Evolutionary conservation across 2,113 vertebrate genomes (phyloP).

Genomic region (Suncus etruscus): DNA sequence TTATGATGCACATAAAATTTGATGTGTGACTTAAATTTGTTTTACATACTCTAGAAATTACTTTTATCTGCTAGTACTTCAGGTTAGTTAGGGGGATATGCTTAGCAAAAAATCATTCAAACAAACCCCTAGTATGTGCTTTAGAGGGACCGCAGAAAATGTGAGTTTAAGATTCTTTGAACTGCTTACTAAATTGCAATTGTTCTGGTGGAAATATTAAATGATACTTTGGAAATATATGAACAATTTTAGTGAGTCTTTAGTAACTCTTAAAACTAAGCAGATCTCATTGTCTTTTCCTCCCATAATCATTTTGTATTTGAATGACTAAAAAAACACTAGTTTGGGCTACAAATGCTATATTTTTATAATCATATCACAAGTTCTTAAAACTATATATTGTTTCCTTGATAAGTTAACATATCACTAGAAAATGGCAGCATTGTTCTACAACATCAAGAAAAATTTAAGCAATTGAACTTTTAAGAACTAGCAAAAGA

Average conservation of each 20-base stretch:
- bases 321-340: not conserved
- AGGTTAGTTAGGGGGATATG: conserved; percentile 18
- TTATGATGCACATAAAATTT: conserved; percentile 48
- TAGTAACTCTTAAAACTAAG: conserved; percentile 6
- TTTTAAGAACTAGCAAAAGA: not conserved
- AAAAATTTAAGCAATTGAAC: not conserved
- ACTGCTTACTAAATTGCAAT: conserved; percentile 33
- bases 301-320: not conserved
- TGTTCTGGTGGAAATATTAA: conserved; percentile 23
- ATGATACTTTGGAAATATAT: not conserved
- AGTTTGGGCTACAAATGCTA: not conserved
- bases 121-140: not conserved
- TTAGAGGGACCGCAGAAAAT: not conserved
- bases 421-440: not conserved
- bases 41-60: conserved; percentile 41
- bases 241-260: not conserved
- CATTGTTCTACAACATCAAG: not conserved
- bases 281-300: not conserved
- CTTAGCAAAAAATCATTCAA: not conserved
- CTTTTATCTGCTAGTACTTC: conserved; percentile 25
- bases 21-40: conserved; percentile 41
- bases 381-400: conserved; percentile 6
- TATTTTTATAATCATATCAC: not conserved
- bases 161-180: conserved; percentile 5
- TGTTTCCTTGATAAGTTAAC: not conserved